Percentiles rank a stretch among this genome's conserved stretches.
These are phyloP conservation scores for Urosaurus nigricauda DNA, from an alignment of 2,797 vertebrate genomes.

Conservation along the genomic window DNA sequence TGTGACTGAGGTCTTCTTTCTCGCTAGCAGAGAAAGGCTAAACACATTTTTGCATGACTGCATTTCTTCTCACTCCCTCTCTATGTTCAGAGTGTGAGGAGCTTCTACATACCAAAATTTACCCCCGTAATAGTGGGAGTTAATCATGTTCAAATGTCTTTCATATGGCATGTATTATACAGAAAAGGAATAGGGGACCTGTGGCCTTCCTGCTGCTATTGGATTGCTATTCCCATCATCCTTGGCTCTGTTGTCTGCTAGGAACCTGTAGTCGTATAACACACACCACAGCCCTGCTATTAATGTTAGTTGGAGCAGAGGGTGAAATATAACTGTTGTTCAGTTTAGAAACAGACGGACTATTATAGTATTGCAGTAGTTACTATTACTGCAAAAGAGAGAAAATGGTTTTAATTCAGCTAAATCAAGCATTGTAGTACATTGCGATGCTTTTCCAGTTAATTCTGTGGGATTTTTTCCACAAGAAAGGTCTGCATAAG, in stretches of 20 bases:
- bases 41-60: too few relatives aligned
- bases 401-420: neutral
- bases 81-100: neutral
- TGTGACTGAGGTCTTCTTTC: too few relatives aligned
- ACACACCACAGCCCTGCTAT: neutral
- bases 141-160: neutral
- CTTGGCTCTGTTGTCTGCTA: neutral
- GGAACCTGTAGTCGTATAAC: neutral
- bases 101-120: neutral
- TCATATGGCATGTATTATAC: neutral
- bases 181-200: neutral
- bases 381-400: neutral
- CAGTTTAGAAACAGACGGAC: neutral
- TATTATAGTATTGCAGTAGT: neutral
- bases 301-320: neutral
- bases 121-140: neutral
- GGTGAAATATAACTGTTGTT: neutral
- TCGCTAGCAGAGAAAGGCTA: too few relatives aligned
- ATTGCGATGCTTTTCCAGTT: conserved; percentile 1
- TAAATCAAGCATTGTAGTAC: neutral
- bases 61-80: too few relatives aligned
- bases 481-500: neutral
- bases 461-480: conserved; percentile 9
- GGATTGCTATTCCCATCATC: neutral
- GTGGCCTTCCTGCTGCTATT: neutral